These are phyloP conservation scores for Gobius niger DNA, from an alignment of 2,113 vertebrate genomes.

Conservation along the genomic window DNA sequence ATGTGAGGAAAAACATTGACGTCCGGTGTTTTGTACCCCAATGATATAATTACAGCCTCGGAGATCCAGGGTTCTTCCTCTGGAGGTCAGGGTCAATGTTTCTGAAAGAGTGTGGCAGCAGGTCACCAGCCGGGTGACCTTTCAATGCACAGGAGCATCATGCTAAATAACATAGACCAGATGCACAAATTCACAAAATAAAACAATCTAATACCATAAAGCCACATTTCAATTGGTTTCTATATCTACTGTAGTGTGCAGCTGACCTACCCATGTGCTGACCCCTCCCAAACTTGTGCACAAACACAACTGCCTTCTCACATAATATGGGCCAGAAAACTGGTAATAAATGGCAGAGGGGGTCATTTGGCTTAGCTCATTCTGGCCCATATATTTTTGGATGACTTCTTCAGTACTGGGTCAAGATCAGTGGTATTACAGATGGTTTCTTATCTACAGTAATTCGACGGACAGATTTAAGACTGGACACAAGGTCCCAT, in stretches of 20 bases:
- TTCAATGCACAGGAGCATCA: too few relatives aligned
- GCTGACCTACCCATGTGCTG: background rate
- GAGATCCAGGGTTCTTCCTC: background rate
- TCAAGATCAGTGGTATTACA: constrained; percentile 3
- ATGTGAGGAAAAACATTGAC: background rate
- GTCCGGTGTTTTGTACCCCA: background rate
- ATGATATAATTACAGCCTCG: background rate
- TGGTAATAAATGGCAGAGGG: constrained; percentile 8
- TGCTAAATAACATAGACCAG: too few relatives aligned
- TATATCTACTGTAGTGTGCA: background rate
- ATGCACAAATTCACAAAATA: too few relatives aligned
- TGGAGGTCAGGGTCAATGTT: background rate
- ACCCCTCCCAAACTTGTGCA: constrained; percentile 1
- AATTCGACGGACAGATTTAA: background rate
- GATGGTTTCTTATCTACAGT: background rate
- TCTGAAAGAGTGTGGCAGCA: background rate
- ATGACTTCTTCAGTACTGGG: constrained; percentile 9
- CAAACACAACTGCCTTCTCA: constrained; percentile 4
- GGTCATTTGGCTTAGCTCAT: constrained; percentile 9
- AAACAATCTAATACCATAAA: too few relatives aligned
- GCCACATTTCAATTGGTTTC: too few relatives aligned
- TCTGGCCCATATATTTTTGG: constrained; percentile 15
- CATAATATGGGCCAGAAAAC: constrained; percentile 10
- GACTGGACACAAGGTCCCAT: too few relatives aligned
- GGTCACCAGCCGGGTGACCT: too few relatives aligned